Base-by-base conservation (phyloP, 2,888 invertebrate species). In the Nymphalis polychloros region DNA sequence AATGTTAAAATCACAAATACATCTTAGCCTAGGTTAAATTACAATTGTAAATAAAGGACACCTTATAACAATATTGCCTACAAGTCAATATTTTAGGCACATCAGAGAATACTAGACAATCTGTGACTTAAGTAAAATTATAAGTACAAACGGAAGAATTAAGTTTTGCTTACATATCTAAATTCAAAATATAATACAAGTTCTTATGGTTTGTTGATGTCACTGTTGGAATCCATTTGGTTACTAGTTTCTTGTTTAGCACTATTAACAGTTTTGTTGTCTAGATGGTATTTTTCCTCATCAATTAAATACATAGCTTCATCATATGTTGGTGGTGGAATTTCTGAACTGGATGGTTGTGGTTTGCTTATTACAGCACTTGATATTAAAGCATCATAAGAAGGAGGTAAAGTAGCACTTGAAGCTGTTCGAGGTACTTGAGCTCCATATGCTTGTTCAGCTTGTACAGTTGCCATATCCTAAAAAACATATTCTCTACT, bases 321-420 rank as follows among this genome's bases (percentile, higher is more conserved):
- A 77, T 94, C 94, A 78, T 95, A 94, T 17, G 94, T 93, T 0
- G 95, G 95, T 4, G 95, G 94, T 16, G 94, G 94, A 46, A 92
- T 87, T 79, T 94, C 94, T 19, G 93, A 93, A 67, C 89, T 88
- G 55, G 92, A 92, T 17, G 91, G 83, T 68, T 90, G 89, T 8
- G 92, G 90, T 80, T 92, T 91, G 70, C 83, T 87, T 19, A 84
- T 79, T 8, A 88, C 79, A 61, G 86, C 83, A 77, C 83, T 89
- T 61, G 90, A 79, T 76, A 94, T 90, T 76, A 95, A 88, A 60
- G 93, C 93, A 79, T 95, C 95, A 83, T 95, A 95, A 0, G 95
- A 92, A 8, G 95, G 95, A 50, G 95, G 95, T 76, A 94, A 81
- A 52, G 94, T 94, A 13, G 93, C 91, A 81, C 92, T 93, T n/a